Percentiles rank a stretch among this genome's conserved stretches.
Conservation (phyloP, 35 echinoderm and acorn worm genomes). For the Holothuria glaberrima region DNA sequence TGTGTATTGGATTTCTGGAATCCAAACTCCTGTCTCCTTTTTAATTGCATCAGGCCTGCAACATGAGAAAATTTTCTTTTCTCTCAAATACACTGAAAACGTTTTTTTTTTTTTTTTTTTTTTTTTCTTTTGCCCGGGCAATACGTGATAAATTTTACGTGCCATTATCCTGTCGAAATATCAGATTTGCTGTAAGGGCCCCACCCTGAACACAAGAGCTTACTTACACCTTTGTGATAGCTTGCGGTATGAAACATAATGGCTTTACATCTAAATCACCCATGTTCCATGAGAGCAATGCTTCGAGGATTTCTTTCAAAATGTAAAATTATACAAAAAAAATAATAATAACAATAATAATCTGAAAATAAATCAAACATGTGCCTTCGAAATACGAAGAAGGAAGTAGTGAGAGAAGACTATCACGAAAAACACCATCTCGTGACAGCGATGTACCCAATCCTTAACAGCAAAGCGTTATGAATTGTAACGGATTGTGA, state of each 20-base stretch:
- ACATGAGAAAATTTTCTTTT: constrained; percentile 51
- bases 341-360: no score
- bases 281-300: no score
- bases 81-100: constrained; percentile 21
- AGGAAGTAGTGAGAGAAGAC: no score
- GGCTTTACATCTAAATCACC: no score
- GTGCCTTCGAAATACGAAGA: neutral
- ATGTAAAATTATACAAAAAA: no score
- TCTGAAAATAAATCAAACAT: no score
- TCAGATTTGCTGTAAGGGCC: constrained; percentile 33
- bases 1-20: constrained; percentile 46
- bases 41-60: constrained; percentile 58
- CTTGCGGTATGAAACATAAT: constrained; percentile 25
- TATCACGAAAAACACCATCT: neutral
- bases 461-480: neutral
- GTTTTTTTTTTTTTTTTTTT: constrained; percentile 2
- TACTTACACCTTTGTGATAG: constrained; percentile 14
- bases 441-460: neutral
- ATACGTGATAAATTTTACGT: constrained; percentile 34
- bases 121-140: neutral
- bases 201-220: constrained; percentile 40
- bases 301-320: no score
- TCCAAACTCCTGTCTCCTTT: constrained; percentile 37
- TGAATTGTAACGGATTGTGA: neutral
- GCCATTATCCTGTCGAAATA: constrained; percentile 28